These are phyloP conservation scores for Diplosoma virens DNA, from an alignment of 23 tunicate species.

Conservation along the genomic window DNA sequence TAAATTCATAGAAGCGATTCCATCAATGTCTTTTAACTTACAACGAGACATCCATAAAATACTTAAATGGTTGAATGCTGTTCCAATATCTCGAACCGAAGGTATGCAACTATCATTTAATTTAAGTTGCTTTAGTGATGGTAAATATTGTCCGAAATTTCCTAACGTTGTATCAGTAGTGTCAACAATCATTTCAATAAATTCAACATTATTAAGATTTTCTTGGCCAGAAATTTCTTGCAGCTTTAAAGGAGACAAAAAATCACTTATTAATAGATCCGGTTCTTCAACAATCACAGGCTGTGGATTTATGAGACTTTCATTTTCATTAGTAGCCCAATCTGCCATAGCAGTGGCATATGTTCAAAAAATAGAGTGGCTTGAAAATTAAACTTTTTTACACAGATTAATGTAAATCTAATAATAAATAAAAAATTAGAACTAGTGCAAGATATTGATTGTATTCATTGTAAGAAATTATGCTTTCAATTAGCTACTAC, in stretches of 20 bases:
- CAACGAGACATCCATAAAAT: conserved; percentile 91
- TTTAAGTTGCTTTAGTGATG: conserved; percentile 58
- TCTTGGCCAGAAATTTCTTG: conserved; percentile 57
- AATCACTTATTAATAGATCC: conserved; percentile 63
- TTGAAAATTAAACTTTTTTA: no score
- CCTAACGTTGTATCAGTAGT: conserved; percentile 82
- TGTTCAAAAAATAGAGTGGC: no score
- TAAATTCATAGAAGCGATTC: conserved; percentile 73
- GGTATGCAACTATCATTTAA: conserved; percentile 78
- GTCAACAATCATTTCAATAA: conserved; percentile 79
- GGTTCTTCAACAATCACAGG: conserved; percentile 65
- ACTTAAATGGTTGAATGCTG: conserved; percentile 46
- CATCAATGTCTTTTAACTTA: conserved; percentile 62
- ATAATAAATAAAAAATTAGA: no score
- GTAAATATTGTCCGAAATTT: conserved; percentile 79
- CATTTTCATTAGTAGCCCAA: conserved; percentile 12
- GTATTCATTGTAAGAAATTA: no score
- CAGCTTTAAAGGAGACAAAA: conserved; percentile 59
- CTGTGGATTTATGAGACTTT: conserved; percentile 44
- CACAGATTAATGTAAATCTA: no score
- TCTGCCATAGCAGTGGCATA: no score
- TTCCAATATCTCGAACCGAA: conserved; percentile 85
- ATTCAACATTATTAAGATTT: conserved; percentile 46
- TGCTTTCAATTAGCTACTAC: no score
- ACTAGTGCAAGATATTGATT: no score